Conservation (phyloP, 2,888 invertebrate genomes). For the Tipula lateralis region DNA sequence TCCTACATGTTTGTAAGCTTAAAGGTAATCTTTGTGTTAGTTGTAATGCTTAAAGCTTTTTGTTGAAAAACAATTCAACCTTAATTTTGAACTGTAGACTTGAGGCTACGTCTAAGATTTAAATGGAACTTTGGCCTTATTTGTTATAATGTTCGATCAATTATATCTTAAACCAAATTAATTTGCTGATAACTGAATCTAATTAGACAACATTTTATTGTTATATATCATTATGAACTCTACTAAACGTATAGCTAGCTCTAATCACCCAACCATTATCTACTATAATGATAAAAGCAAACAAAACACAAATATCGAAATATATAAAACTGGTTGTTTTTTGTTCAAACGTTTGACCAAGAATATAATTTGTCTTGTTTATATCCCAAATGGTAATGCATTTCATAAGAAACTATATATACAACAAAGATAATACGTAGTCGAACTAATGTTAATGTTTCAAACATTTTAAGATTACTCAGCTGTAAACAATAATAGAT, state of each 20-base stretch:
- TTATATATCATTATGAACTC: background rate
- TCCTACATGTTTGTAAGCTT: too few species aligned
- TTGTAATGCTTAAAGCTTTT: too few species aligned
- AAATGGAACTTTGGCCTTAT: too few species aligned
- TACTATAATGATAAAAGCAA: background rate
- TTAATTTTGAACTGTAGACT: too few species aligned
- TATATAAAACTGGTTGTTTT: background rate
- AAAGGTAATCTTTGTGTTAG: too few species aligned
- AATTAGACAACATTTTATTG: background rate
- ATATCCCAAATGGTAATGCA: background rate
- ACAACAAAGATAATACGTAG: background rate
- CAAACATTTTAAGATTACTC: background rate
- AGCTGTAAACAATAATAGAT: conserved; percentile 11
- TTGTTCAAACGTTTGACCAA: background rate
- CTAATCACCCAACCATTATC: background rate
- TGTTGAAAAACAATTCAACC: too few species aligned
- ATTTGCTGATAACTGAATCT: background rate
- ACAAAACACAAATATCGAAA: background rate
- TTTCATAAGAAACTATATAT: background rate
- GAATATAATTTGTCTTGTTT: background rate
- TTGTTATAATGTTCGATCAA: too few species aligned
- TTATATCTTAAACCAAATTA: background rate
- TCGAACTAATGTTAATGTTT: background rate
- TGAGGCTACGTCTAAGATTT: too few species aligned
- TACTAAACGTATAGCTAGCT: background rate